A percentile compares a stretch with the other conserved stretches of the same genome.
Conservation (phyloP, 2,797 vertebrate species). For the Pantherophis alleghaniensis region DNA sequence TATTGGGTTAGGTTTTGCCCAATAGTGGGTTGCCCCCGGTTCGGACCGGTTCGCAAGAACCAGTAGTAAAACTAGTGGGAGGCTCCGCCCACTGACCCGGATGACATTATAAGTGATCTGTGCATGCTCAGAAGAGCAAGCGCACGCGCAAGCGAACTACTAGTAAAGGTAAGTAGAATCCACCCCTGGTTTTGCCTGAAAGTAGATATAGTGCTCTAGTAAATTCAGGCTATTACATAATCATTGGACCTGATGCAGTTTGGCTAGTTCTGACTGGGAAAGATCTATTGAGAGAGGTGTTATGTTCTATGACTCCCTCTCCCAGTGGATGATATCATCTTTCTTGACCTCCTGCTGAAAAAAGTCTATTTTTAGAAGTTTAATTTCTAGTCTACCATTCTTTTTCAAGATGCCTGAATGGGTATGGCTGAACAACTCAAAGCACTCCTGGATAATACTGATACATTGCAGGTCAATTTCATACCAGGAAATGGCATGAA, state of each 20-base stretch:
- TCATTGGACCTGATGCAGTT: neutral
- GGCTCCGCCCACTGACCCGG: no score
- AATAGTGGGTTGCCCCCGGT: no score
- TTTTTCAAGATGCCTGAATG: neutral
- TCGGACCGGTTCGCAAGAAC: no score
- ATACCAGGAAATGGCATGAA: neutral
- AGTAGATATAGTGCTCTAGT: neutral
- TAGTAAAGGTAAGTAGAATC: no score
- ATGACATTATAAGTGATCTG: no score
- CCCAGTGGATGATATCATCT: neutral
- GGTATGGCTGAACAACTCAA: neutral
- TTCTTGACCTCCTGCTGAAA: neutral
- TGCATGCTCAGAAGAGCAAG: no score
- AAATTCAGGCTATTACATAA: neutral
- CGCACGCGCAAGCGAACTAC: no score
- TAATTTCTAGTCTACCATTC: neutral
- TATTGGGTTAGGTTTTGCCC: neutral
- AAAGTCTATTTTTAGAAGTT: neutral
- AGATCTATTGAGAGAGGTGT: neutral
- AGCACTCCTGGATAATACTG: neutral
- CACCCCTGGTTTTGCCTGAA: neutral
- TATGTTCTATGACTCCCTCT: neutral
- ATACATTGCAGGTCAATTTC: neutral
- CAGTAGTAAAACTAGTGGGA: no score
- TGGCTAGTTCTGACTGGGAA: neutral